Evolutionary conservation across 2,888 invertebrate species (phyloP), one percentile per base, ranked within the genome.

Genomic region (Perizoma affinitatum): DNA sequence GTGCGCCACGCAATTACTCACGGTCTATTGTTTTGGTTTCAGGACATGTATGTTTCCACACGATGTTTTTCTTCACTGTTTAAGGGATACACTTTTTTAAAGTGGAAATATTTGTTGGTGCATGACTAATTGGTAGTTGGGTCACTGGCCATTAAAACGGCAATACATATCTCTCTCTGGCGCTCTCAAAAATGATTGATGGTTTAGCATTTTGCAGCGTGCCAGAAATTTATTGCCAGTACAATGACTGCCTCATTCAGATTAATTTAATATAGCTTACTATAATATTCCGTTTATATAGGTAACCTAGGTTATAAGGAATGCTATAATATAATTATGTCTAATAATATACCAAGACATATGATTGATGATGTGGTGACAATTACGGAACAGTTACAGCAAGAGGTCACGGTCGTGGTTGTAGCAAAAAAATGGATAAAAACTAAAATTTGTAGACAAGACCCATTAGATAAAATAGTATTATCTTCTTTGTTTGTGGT

Each of bases 241-340:
- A 74, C 76, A 77, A 72, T 75, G 60, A 36, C 63, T 65, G 54
- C 53, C 72, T 77, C 72, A 73, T 72, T 77, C 72, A 73, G 72
- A 70, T 71, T 83, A 86, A 85, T 85, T 84, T 84, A 86, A 86
- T 86, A 84, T 22, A 22, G 22, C 22, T 22, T 22, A n/a, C n/a
- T 22, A 22, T 22, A 22, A 22, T 81, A 78, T 84, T 75, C 74
- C 75, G 73, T 78, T 78, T 80, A 79, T 78, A 72, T 76, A 72
- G 76, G 74, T 67, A 66, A 67, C 67, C 62, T 66, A 42, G 10
- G 50, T 51, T 63, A 57, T 69, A 58, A 62, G 51, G 59, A 50
- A 60, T 33, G 3, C 22, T 22, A 22, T 22, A 22, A 53, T 22
- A 22, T 22, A 22, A 53, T 44, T 53, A 36, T 53, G 52, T 45